A percentile compares a stretch with the other conserved stretches of the same genome.
phyloP scores from a whole-genome alignment of 2,797 vertebrate genomes.

The Morus bassanus region DNA sequence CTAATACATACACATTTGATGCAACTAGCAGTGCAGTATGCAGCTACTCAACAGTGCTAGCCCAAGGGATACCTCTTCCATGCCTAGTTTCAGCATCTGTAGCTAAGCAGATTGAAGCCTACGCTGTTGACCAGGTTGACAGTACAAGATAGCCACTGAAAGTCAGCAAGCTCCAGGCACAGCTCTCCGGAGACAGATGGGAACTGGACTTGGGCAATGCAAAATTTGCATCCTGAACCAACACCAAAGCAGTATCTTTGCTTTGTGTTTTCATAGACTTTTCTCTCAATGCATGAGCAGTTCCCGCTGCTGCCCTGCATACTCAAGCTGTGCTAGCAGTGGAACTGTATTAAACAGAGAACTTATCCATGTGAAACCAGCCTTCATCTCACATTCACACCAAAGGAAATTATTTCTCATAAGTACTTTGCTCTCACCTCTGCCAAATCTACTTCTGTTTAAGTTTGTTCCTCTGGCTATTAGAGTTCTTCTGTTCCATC shows the following conservation, averaged over 20 bases:
- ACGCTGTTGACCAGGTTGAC: neutral
- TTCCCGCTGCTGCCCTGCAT: neutral
- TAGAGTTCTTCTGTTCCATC: neutral
- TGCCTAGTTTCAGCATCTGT: neutral
- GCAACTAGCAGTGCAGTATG: neutral
- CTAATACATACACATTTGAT: neutral
- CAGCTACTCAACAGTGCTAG: neutral
- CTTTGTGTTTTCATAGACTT: neutral
- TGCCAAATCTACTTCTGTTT: neutral
- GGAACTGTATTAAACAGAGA: neutral
- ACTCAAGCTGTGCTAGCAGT: neutral
- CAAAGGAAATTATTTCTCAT: neutral
- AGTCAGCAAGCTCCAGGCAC: neutral
- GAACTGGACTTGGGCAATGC: neutral
- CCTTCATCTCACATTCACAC: neutral
- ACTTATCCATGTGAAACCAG: neutral
- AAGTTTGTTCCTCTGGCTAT: neutral
- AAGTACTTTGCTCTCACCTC: neutral
- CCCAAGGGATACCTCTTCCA: neutral
- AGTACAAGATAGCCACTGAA: neutral
- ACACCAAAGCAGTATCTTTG: neutral
- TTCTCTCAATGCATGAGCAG: neutral
- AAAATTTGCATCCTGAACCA: neutral
- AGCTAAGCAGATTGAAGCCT: neutral
- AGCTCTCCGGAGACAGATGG: neutral